Percentiles rank a stretch among this genome's conserved stretches.
phyloP scores from a whole-genome alignment of 2,888 invertebrate species.

The Troides helena region DNA sequence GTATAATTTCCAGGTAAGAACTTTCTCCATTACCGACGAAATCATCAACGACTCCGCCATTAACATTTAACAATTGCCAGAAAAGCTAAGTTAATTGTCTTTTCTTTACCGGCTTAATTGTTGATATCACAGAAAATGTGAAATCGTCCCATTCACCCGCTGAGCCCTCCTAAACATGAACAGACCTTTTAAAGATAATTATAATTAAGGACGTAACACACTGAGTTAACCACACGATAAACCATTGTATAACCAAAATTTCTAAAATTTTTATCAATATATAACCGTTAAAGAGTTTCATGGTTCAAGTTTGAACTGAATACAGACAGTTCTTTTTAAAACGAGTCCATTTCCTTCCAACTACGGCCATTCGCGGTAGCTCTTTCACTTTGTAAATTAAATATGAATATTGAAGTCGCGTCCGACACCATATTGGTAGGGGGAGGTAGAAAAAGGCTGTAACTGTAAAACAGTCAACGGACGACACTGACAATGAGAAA shows the following conservation, averaged over 20 bases:
- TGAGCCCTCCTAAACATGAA: conserved; percentile 53
- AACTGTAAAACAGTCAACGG: conserved; percentile 74
- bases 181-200: conserved; percentile 11
- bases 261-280: not conserved
- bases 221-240: not conserved
- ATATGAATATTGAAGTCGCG: conserved; percentile 69
- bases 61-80: conserved; percentile 28
- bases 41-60: conserved; percentile 5
- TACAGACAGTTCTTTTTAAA: conserved; percentile 35
- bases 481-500: conserved; percentile 72
- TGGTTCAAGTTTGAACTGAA: not conserved
- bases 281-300: not conserved
- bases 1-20: not conserved
- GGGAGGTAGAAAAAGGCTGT: conserved; percentile 58
- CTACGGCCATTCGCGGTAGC: conserved; percentile 40
- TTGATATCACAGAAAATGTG: conserved; percentile 28
- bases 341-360: conserved; percentile 39
- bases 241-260: not conserved
- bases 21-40: conserved; percentile 20
- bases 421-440: conserved; percentile 55
- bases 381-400: conserved; percentile 57
- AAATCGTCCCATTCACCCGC: conserved; percentile 62
- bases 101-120: conserved; percentile 6
- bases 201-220: not conserved
- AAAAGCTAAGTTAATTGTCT: conserved; percentile 36